Evolutionary conservation across 2,113 vertebrate genomes (phyloP).

Genomic region (Callionymus lyra): DNA sequence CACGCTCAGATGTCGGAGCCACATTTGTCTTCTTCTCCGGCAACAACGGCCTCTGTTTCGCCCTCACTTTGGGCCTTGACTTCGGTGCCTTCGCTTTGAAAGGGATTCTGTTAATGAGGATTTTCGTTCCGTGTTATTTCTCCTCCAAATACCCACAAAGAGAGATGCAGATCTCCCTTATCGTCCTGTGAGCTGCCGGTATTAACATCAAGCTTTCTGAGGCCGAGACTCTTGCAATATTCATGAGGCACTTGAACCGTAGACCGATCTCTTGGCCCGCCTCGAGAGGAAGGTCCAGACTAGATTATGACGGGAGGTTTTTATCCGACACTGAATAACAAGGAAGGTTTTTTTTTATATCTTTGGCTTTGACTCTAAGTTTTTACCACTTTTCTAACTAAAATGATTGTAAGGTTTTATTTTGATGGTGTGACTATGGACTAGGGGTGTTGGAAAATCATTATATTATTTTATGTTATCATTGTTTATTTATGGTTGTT

Average conservation of each 20-base stretch:
- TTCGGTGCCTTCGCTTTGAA: constrained; percentile 33
- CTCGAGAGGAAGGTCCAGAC: constrained; percentile 40
- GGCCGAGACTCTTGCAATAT: constrained; percentile 43
- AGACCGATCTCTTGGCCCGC: constrained; percentile 28
- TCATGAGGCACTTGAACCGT: constrained; percentile 49
- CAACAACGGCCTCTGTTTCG: constrained; percentile 10
- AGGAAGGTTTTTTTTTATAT: background rate
- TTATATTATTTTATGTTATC: too few relatives aligned
- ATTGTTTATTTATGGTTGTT: too few relatives aligned
- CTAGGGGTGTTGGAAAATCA: too few relatives aligned
- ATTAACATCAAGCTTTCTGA: constrained; percentile 23
- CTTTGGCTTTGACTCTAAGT: too few relatives aligned
- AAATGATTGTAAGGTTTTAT: too few relatives aligned
- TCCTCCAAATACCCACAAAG: background rate
- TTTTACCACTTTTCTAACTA: too few relatives aligned
- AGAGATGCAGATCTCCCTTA: background rate
- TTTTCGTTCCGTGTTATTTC: constrained; percentile 1
- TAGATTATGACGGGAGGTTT: constrained; percentile 19
- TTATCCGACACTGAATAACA: constrained; percentile 29
- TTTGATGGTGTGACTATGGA: too few relatives aligned
- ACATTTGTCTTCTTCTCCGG: constrained; percentile 25
- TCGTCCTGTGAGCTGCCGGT: constrained; percentile 2
- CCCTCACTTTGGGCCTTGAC: constrained; percentile 33
- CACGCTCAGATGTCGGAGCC: constrained; percentile 10
- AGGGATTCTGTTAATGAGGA: constrained; percentile 34